Percentiles rank a stretch among this genome's conserved stretches.
phyloP scores from a whole-genome alignment of 1,140 invertebrate genomes.

The Saxidomus purpurata region DNA sequence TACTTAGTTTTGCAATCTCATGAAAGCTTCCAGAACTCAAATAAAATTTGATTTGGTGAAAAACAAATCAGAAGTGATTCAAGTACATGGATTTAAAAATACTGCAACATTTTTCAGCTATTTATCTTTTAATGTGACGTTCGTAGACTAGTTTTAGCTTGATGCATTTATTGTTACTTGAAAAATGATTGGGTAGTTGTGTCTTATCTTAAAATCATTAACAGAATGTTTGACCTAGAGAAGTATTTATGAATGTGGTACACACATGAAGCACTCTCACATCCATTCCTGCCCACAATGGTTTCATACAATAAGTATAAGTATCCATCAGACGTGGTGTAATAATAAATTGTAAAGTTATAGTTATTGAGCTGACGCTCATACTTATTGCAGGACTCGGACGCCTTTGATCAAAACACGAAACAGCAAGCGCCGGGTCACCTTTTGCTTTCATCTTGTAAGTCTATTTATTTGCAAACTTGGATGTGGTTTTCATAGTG shows the following conservation, averaged over 20 bases:
- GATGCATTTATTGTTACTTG: not conserved
- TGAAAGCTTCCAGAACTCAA: no score
- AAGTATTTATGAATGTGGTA: not conserved
- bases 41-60: no score
- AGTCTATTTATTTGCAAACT: slow-evolving; percentile 20
- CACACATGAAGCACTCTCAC: slow-evolving; percentile 26
- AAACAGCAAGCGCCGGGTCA: not conserved
- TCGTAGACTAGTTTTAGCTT: not conserved
- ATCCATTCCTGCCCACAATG: not conserved
- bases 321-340: not conserved
- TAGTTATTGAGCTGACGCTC: slow-evolving; percentile 5
- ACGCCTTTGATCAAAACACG: slow-evolving; percentile 38
- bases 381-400: slow-evolving; percentile 2
- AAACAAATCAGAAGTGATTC: no score
- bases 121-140: not conserved
- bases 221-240: not conserved
- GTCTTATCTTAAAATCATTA: not conserved
- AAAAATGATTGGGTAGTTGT: not conserved
- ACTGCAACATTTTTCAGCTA: not conserved
- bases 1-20: not conserved
- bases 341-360: slow-evolving; percentile 35
- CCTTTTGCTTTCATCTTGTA: slow-evolving; percentile 18
- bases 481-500: slow-evolving; percentile 2
- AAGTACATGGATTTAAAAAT: no score
- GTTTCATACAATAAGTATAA: slow-evolving; percentile 29